These are phyloP conservation scores for Escarpia spicata DNA, from an alignment of 2,888 invertebrate species.

Conservation along the genomic window DNA sequence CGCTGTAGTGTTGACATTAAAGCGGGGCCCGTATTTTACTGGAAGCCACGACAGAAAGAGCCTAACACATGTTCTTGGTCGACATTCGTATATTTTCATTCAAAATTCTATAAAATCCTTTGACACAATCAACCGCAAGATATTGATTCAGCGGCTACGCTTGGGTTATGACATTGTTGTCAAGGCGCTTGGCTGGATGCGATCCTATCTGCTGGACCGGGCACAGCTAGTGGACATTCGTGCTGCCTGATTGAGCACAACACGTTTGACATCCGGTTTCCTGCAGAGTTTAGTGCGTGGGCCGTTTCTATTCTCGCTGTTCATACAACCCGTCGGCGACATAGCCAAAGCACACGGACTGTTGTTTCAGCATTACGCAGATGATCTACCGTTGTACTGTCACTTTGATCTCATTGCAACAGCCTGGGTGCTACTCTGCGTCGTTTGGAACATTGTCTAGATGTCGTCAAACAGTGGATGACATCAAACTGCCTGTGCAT, in stretches of 20 bases:
- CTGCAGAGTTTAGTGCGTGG: not conserved
- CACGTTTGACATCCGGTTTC: not conserved
- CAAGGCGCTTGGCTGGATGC: not conserved
- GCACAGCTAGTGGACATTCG: not conserved
- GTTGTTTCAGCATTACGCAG: not conserved
- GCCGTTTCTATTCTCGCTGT: not conserved
- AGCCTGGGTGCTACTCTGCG: not conserved
- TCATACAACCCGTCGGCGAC: not conserved
- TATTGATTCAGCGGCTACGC: not conserved
- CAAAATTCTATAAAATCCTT: no score
- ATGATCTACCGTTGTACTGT: not conserved
- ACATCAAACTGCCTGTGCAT: not conserved
- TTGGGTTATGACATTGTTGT: not conserved
- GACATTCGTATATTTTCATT: no score
- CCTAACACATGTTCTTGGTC: no score
- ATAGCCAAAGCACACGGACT: not conserved
- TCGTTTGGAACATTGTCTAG: not conserved
- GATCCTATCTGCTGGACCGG: not conserved
- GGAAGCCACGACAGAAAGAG: no score
- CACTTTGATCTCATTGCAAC: not conserved
- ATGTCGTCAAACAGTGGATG: not conserved
- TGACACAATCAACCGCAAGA: not conserved
- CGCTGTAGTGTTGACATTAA: no score
- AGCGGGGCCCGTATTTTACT: no score
- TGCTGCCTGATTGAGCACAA: not conserved